These are phyloP conservation scores for Yponomeuta sedellus DNA, from an alignment of 2,888 invertebrate species.

Conservation along the genomic window DNA sequence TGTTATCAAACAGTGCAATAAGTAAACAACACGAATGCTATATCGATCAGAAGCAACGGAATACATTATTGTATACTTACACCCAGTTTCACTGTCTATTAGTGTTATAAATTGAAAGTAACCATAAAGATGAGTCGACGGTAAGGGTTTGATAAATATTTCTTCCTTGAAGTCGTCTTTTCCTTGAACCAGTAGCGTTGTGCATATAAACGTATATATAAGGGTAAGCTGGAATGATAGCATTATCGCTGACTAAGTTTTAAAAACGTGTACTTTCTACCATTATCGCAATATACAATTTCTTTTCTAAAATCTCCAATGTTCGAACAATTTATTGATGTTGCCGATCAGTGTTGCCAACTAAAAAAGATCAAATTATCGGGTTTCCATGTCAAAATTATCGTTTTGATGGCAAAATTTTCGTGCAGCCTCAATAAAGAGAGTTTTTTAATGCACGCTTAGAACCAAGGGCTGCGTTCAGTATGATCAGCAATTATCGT, in stretches of 20 bases:
- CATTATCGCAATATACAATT: too few relatives aligned
- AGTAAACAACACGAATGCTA: neutral
- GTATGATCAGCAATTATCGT: too few relatives aligned
- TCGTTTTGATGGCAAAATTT: too few relatives aligned
- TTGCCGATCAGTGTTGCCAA: too few relatives aligned
- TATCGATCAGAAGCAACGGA: neutral
- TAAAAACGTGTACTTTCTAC: neutral
- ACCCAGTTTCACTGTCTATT: constrained; percentile 78
- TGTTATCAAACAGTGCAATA: constrained; percentile 4
- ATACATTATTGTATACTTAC: constrained; percentile 63
- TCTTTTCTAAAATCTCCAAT: too few relatives aligned
- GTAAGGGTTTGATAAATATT: constrained; percentile 89
- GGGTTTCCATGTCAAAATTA: too few relatives aligned
- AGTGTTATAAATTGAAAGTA: constrained; percentile 94
- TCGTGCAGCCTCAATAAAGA: too few relatives aligned
- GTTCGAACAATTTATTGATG: too few relatives aligned
- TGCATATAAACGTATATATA: neutral
- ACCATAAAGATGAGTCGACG: constrained; percentile 89
- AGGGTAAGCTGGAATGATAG: neutral
- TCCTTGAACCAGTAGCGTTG: constrained; percentile 28
- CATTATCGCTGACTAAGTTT: neutral
- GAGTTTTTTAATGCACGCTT: too few relatives aligned
- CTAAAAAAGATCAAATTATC: too few relatives aligned
- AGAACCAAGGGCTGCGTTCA: too few relatives aligned
- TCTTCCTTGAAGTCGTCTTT: constrained; percentile 91